Evolutionary conservation across 2,797 vertebrate species (phyloP).

Genomic region (Triplophysa bombifrons): DNA sequence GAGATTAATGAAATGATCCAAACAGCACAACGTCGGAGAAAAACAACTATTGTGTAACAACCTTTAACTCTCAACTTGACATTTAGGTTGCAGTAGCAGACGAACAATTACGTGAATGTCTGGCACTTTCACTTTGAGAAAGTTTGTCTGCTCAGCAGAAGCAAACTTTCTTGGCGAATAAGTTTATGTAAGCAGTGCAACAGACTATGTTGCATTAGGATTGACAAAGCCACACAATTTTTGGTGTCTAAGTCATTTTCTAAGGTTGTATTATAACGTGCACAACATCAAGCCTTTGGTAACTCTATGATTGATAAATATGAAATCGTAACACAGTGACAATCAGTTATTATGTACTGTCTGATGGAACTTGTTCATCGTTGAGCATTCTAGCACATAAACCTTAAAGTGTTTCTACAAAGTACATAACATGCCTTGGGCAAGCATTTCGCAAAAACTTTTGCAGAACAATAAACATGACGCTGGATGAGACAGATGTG

Average conservation of each 20-base stretch:
- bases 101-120: conserved; percentile 27
- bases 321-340: background rate
- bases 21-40: conserved; percentile 18
- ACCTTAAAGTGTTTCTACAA: conserved; percentile 20
- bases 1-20: conserved; percentile 39
- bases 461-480: conserved; percentile 47
- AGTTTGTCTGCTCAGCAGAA: conserved; percentile 23
- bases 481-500: conserved; percentile 58
- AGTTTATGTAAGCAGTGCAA: conserved; percentile 18
- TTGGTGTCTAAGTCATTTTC: background rate
- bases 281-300: background rate
- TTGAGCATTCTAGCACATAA: background rate
- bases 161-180: conserved; percentile 25
- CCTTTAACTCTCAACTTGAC: conserved; percentile 6
- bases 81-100: conserved; percentile 2
- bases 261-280: background rate
- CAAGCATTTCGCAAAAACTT: conserved; percentile 43
- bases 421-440: conserved; percentile 53
- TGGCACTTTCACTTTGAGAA: conserved; percentile 14
- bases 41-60: conserved; percentile 22
- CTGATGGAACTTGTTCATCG: conserved; percentile 34
- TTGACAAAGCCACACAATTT: conserved; percentile 3
- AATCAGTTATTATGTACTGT: conserved; percentile 2
- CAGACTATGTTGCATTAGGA: conserved; percentile 3
- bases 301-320: background rate